Conservation (phyloP, 1,140 invertebrate genomes). For the Philotrypesis tridentata region DNA sequence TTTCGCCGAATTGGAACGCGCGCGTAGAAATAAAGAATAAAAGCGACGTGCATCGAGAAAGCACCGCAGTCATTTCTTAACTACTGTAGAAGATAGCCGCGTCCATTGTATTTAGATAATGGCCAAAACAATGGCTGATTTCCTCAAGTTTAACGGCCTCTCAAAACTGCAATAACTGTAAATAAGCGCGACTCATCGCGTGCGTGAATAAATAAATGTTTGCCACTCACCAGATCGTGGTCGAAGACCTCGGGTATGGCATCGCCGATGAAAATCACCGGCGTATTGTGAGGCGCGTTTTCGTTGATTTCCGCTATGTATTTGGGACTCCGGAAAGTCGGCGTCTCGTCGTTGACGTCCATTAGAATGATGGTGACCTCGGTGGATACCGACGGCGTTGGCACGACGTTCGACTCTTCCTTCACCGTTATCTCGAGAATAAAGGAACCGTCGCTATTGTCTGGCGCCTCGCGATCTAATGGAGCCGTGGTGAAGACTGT, state of each 20-base stretch:
- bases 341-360: slow-evolving; percentile 96
- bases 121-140: neutral
- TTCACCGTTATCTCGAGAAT: slow-evolving; percentile 87
- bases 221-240: slow-evolving; percentile 87
- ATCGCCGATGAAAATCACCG: slow-evolving; percentile 88
- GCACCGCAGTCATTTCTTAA: neutral
- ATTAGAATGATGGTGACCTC: slow-evolving; percentile 94
- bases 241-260: slow-evolving; percentile 91
- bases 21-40: neutral
- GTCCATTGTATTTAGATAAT: neutral
- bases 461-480: slow-evolving; percentile 88
- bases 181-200: neutral
- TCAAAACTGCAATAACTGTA: neutral
- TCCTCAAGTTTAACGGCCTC: neutral
- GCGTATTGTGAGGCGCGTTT: slow-evolving; percentile 92
- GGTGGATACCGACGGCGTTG: slow-evolving; percentile 85
- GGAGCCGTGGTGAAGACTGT: slow-evolving; percentile 84
- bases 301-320: slow-evolving; percentile 94
- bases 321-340: slow-evolving; percentile 83
- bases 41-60: neutral
- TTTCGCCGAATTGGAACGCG: neutral
- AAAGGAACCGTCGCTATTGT: slow-evolving; percentile 87
- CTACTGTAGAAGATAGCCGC: neutral
- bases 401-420: slow-evolving; percentile 76
- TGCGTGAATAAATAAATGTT: slow-evolving; percentile 29